Conservation (phyloP, 2,888 invertebrate genomes). For the Megastigmus dorsalis region DNA sequence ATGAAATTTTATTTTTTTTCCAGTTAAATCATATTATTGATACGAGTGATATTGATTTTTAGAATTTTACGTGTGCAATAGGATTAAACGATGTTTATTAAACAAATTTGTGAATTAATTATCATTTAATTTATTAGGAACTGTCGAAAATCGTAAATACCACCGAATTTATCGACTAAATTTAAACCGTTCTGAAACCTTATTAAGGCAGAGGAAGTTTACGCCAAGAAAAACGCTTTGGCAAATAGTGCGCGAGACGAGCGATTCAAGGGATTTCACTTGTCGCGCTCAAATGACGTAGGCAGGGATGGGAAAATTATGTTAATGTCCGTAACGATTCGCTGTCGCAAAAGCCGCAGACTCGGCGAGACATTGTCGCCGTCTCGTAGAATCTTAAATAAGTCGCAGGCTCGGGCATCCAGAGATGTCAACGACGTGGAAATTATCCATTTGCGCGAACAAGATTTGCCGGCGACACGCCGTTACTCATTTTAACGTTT, state of each 20-base stretch:
- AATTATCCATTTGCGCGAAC: slow-evolving; percentile 45
- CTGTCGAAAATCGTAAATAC: too few species aligned
- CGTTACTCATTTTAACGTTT: slow-evolving; percentile 46
- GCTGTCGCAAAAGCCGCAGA: slow-evolving; percentile 28
- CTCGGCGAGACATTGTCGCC: slow-evolving; percentile 37
- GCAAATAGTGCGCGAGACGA: too few species aligned
- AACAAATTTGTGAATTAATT: too few species aligned
- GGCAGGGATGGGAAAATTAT: slow-evolving; percentile 46
- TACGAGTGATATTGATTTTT: too few species aligned
- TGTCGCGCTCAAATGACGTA: slow-evolving; percentile 38
- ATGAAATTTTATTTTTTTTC: too few species aligned
- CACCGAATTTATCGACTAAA: too few species aligned
- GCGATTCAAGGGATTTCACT: slow-evolving; percentile 27
- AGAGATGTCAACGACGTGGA: slow-evolving; percentile 48
- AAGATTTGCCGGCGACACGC: neutral
- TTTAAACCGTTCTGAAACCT: too few species aligned
- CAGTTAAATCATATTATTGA: too few species aligned
- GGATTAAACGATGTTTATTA: too few species aligned
- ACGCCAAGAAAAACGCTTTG: neutral
- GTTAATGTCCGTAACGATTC: slow-evolving; percentile 43
- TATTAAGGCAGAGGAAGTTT: slow-evolving; percentile 8
- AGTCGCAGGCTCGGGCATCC: slow-evolving; percentile 17
- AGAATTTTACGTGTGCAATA: too few species aligned
- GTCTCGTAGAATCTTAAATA: slow-evolving; percentile 51
- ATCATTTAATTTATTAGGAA: too few species aligned